Evolutionary conservation across 2,113 vertebrate genomes (phyloP), one percentile per base, ranked within the genome.

Genomic region (Gulo gulo): DNA sequence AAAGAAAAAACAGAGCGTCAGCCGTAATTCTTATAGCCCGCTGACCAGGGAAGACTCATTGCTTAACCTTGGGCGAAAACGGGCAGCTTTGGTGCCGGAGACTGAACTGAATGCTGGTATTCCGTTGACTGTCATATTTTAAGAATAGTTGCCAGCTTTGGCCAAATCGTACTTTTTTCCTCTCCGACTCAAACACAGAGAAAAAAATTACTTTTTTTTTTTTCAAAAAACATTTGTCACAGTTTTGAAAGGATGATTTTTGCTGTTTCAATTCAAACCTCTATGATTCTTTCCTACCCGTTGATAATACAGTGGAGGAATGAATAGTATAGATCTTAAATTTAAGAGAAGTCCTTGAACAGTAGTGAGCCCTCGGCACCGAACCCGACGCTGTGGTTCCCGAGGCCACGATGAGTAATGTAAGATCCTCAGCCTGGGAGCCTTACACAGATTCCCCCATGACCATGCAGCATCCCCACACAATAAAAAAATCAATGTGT

Each of bases 171-270:
- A 24, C 11, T 65, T 80, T 95, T 69, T 31, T 69, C 67, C 15
- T 86, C 83, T 88, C 63, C 4, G 8, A 20, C 55, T 94, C 31
- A 83, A 94, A 69, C n/a, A 42, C 2, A 71, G 59, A 88, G 82
- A n/a, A 84, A 36, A 79, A 79, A 36, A 61, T 13, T 85, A 42
- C 63, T 23, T 65, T 55, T 80, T 55, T 5, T 31, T 55, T 5
- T 6, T 31, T 7, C 47, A 67, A 86, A 42, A 50, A 42, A 67
- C 18, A 3, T 73, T 63, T 92, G 21, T 83, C 52, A 14, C 45
- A 18, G 7, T 76, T 96, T 97, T 83, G 79, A 82, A 91, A 93
- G 67, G 86, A 15, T 31, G 9, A 13, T 20, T 87, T 84, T 93
- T 87, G 36, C 52, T 59, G 12, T 71, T 96, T 86, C 63, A 65